Evolutionary conservation across 2,113 vertebrate species (phyloP).

Genomic region (Tangachromis dhanisi): DNA sequence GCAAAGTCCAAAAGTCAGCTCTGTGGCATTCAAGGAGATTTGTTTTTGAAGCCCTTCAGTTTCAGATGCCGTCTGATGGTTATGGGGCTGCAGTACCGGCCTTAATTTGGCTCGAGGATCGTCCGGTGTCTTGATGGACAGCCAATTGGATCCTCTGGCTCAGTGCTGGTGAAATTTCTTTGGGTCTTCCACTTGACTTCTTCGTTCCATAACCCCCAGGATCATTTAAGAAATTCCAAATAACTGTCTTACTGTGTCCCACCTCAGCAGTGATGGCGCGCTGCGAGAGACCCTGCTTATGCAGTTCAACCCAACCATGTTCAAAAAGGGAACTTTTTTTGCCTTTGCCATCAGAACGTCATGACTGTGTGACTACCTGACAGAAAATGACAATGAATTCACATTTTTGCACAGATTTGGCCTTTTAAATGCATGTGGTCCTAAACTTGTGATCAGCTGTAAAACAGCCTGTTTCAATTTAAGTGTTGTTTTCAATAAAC

Average conservation of each 20-base stretch:
- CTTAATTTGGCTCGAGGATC: background rate
- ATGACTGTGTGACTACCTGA: background rate
- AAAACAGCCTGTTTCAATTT: background rate
- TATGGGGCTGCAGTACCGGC: background rate
- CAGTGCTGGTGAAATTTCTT: background rate
- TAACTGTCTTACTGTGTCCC: background rate
- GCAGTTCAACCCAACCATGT: background rate
- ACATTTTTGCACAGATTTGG: background rate
- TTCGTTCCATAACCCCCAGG: background rate
- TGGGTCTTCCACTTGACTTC: background rate
- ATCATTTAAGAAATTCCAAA: background rate
- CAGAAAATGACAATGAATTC: background rate
- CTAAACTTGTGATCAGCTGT: background rate
- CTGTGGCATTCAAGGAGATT: background rate
- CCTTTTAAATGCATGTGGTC: background rate
- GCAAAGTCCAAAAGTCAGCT: background rate
- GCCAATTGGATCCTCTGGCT: background rate
- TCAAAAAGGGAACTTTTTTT: background rate
- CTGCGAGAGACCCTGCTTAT: background rate
- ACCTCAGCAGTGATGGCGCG: background rate
- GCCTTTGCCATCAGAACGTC: background rate
- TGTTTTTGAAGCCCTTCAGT: background rate
- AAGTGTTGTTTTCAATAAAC: background rate
- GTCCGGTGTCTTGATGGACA: background rate
- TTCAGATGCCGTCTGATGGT: background rate